Evolutionary conservation across 2,888 invertebrate genomes (phyloP).

Genomic region (Crossocerus cetratus): DNA sequence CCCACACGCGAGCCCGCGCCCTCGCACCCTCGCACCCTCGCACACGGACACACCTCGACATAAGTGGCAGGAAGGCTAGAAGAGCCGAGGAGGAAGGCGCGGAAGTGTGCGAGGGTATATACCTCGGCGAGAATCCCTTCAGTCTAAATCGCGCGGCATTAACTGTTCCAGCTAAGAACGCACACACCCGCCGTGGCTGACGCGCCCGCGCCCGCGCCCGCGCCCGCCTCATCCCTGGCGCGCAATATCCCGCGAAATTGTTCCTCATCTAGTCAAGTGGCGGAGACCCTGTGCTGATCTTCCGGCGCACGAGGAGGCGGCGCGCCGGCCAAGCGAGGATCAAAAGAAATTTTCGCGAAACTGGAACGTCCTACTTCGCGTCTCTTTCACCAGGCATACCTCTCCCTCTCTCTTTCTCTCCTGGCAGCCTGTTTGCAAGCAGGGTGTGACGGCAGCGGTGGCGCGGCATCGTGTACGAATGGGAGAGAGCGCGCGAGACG

Average conservation of each 20-base stretch:
- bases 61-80: no score
- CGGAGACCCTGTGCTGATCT: background rate
- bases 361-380: slow-evolving; percentile 3
- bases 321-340: background rate
- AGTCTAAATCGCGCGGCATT: slow-evolving; percentile 28
- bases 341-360: slow-evolving; percentile 3
- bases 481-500: background rate
- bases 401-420: background rate
- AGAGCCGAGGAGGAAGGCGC: slow-evolving; percentile 6
- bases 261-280: background rate
- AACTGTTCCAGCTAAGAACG: slow-evolving; percentile 29
- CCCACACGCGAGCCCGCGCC: no score
- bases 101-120: slow-evolving; percentile 23
- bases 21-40: background rate
- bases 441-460: background rate
- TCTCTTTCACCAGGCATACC: background rate
- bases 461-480: background rate
- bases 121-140: slow-evolving; percentile 9
- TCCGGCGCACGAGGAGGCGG: background rate
- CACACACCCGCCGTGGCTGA: slow-evolving; percentile 18
- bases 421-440: background rate
- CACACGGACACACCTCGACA: no score
- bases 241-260: slow-evolving; percentile 24
- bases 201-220: slow-evolving; percentile 5
- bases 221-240: slow-evolving; percentile 1